phyloP scores from a whole-genome alignment of 2,113 vertebrate genomes.

The Azemiops feae region DNA sequence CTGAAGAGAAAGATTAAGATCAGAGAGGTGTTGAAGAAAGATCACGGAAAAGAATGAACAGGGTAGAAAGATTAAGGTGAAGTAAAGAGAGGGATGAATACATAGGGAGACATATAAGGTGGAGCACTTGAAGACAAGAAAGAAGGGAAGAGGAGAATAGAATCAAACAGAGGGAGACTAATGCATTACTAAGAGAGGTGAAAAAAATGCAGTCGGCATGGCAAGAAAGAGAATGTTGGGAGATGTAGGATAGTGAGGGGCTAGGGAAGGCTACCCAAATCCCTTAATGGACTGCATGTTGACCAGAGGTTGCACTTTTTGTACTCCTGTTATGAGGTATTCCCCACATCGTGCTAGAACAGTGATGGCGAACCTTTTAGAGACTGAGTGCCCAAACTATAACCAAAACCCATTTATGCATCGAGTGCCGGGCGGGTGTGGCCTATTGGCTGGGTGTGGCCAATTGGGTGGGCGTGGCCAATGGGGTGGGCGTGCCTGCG shows the following conservation, averaged over 20 bases:
- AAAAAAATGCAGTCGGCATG: neutral
- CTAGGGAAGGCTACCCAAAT: neutral
- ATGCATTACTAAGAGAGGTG: neutral
- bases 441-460: too few species aligned
- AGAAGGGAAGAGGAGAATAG: neutral
- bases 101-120: neutral
- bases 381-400: too few species aligned
- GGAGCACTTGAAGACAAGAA: neutral
- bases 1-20: neutral
- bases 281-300: neutral
- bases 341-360: neutral
- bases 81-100: neutral
- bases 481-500: too few species aligned
- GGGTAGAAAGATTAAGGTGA: neutral
- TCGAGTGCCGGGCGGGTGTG: too few species aligned
- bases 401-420: too few species aligned
- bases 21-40: neutral
- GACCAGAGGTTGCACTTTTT: neutral
- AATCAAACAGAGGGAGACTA: neutral
- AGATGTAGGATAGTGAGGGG: neutral
- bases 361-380: too few species aligned
- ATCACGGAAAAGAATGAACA: neutral
- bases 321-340: neutral
- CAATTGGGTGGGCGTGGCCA: too few species aligned
- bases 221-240: neutral